Conservation (phyloP, 2,113 vertebrate genomes). For the Beaufortia kweichowensis region DNA sequence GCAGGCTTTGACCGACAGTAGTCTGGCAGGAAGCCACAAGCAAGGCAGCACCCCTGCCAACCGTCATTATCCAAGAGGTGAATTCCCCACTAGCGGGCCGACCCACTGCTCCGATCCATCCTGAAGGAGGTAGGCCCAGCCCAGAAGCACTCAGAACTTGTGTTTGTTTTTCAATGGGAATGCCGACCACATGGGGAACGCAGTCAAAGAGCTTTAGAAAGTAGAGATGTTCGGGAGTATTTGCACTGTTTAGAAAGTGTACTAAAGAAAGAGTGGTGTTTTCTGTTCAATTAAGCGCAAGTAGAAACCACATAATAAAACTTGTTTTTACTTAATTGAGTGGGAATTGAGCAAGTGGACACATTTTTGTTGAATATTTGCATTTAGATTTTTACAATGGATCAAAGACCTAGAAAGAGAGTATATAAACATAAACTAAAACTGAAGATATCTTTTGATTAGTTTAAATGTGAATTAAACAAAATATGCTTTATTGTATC, state of each 20-base stretch:
- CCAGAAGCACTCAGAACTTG: slow-evolving; percentile 50
- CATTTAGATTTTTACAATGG: background rate
- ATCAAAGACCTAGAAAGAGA: background rate
- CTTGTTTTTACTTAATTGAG: slow-evolving; percentile 44
- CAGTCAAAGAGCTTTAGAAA: slow-evolving; percentile 55
- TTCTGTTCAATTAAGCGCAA: slow-evolving; percentile 49
- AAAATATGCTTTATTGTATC: no score
- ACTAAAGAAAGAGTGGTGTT: slow-evolving; percentile 50
- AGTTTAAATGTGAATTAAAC: no score
- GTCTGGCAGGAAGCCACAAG: slow-evolving; percentile 66
- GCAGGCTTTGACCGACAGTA: slow-evolving; percentile 77
- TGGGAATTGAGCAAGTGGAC: slow-evolving; percentile 29
- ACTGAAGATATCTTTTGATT: no score
- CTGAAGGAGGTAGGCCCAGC: slow-evolving; percentile 56
- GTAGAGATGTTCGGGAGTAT: slow-evolving; percentile 47
- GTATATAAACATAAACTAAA: background rate
- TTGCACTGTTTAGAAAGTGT: slow-evolving; percentile 47
- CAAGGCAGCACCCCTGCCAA: slow-evolving; percentile 76
- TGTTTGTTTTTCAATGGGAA: slow-evolving; percentile 61
- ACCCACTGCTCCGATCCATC: slow-evolving; percentile 63
- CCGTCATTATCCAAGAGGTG: slow-evolving; percentile 78
- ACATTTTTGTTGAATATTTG: background rate
- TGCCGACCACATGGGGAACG: slow-evolving; percentile 55
- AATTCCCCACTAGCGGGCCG: slow-evolving; percentile 70
- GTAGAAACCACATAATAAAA: slow-evolving; percentile 35